Conservation (phyloP, 2,113 vertebrate species). For the Numida meleagris region DNA sequence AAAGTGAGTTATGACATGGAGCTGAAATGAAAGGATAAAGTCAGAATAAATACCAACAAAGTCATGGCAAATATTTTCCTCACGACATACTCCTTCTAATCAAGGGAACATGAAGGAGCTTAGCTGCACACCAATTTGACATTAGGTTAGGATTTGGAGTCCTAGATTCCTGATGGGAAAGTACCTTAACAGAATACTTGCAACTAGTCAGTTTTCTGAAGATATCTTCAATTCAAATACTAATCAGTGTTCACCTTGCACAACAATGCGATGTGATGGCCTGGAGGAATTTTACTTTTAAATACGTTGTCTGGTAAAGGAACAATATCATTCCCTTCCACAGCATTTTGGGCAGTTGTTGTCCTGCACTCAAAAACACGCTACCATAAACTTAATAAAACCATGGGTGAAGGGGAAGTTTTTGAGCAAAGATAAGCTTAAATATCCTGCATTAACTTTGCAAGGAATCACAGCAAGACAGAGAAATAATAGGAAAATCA, state of each 20-base stretch:
- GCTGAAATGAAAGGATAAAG: slow-evolving; percentile 30
- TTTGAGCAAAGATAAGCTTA: background rate
- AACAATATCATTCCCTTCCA: background rate
- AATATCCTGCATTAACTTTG: background rate
- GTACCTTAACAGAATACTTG: background rate
- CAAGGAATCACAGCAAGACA: background rate
- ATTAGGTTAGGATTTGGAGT: background rate
- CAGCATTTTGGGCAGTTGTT: background rate
- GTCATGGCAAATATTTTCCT: background rate
- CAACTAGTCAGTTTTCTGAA: background rate
- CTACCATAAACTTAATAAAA: background rate
- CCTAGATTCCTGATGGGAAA: background rate
- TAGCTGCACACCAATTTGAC: background rate
- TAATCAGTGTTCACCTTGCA: background rate
- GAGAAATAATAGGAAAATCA: slow-evolving; percentile 28
- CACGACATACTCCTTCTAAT: background rate
- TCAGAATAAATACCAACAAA: slow-evolving; percentile 33
- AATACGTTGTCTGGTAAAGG: background rate
- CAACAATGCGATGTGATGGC: background rate
- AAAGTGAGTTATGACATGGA: slow-evolving; percentile 35
- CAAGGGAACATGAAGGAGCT: background rate
- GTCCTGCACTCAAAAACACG: background rate
- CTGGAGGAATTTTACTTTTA: background rate
- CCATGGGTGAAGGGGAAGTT: background rate
- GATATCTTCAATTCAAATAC: background rate